Evolutionary conservation across 2,797 vertebrate species (phyloP).

Genomic region (Galagoides demidoff): DNA sequence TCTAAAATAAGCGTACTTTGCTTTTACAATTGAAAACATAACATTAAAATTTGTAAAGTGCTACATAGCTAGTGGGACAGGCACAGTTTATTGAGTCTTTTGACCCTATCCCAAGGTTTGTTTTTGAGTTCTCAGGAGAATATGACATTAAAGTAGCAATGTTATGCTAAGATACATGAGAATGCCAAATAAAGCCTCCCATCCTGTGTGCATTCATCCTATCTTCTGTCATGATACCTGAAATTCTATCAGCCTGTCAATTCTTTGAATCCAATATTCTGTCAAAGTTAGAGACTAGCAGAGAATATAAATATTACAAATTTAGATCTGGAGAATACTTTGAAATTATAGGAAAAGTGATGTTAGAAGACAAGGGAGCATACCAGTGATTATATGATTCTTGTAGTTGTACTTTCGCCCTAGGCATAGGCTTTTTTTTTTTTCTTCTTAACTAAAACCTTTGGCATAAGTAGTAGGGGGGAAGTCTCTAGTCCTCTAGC

Average conservation of each 20-base stretch:
- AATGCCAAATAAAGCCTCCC: conserved; percentile 1
- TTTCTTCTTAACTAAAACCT: conserved; percentile 3
- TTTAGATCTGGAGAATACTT: background rate
- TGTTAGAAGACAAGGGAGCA: background rate
- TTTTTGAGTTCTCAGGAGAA: background rate
- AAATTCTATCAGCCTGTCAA: background rate
- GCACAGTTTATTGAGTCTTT: background rate
- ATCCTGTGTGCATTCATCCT: background rate
- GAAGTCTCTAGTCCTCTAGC: background rate
- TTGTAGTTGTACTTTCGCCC: background rate
- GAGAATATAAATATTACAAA: conserved; percentile 9
- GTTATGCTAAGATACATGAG: background rate
- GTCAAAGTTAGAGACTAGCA: conserved; percentile 31
- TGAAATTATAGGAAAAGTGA: conserved; percentile 28
- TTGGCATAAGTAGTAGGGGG: background rate
- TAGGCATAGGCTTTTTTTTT: background rate
- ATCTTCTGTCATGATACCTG: background rate
- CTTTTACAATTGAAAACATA: conserved; percentile 6
- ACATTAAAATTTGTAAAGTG: conserved; percentile 25
- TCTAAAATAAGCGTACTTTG: background rate
- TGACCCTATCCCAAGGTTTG: background rate
- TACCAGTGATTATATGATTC: background rate
- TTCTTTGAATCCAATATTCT: background rate
- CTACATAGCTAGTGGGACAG: background rate
- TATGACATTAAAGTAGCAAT: background rate